Base-by-base conservation (phyloP, 23 tunicate species). In the Trididemnum nubilum region DNA sequence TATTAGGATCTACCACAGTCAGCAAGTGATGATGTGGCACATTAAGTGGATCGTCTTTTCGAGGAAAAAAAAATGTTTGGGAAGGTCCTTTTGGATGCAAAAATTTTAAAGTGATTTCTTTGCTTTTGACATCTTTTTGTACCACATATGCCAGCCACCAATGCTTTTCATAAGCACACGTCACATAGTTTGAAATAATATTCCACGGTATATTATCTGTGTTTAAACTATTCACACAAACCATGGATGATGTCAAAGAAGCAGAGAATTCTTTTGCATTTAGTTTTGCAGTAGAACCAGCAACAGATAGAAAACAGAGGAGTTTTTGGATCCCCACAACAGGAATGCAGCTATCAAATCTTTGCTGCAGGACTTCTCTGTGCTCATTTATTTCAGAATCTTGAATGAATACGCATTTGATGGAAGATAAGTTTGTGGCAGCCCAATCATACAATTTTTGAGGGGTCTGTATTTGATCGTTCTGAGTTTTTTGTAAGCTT, bases 61-160 rank as follows among this genome's bases (percentile, higher is more conserved):
- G 54, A 44, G 54, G 15, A 24, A 61, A 49, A 24, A 61, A 61
- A 61, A 21, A 61, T 61, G 22, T 61, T 61, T 5, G 29, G 29
- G 67, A 61, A 21, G 29, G 26, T 24, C 67, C 67, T 61, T 61
- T 61, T 61, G 29, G 26, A 61, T 61, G 67, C 29, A 61, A 61
- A 61, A 61, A 24, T 61, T 61, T 61, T 61, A 61, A 7, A 12
- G 67, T 61, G 26, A 21, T 24, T 61, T 61, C 28, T 24, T 61
- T 61, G 67, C 29, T 61, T 24, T 21, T 61, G 26, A 24, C 18
- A 18, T 49, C 57, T 49, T 49, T 49, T 9, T 49, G 12, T 18
- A 49, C 26, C 67, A 61, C 29, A 61, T 24, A 61, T 61, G 67
- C 67, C 29, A 61, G 67, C 67, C 67, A 21, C 67, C 67, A 61